Conservation (phyloP, 2,113 vertebrate genomes). For the Hystrix cristata region DNA sequence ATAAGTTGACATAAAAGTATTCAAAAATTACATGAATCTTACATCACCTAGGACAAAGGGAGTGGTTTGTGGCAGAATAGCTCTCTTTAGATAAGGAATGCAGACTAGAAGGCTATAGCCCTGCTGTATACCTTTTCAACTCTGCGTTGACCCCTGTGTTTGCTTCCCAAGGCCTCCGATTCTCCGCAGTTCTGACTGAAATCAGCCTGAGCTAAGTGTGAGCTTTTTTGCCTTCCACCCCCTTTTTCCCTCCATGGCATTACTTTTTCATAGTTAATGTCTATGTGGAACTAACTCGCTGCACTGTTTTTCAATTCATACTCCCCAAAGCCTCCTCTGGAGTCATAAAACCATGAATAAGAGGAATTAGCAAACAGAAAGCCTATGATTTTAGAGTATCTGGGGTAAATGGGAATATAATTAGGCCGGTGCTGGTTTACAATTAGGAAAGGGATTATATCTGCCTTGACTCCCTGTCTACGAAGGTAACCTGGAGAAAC, state of each 20-base stretch:
- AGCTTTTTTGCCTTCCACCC: background rate
- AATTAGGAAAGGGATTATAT: constrained; percentile 80
- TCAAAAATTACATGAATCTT: background rate
- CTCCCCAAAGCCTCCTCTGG: constrained; percentile 79
- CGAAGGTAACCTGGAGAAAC: constrained; percentile 73
- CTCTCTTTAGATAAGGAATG: background rate
- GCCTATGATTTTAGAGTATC: constrained; percentile 82
- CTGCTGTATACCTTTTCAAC: no score
- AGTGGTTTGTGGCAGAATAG: background rate
- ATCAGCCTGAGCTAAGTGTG: background rate
- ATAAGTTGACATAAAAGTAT: background rate
- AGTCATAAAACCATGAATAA: constrained; percentile 83
- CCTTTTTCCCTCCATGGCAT: background rate
- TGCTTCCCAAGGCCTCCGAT: background rate
- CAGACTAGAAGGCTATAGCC: background rate
- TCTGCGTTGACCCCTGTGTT: background rate
- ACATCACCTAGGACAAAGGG: background rate
- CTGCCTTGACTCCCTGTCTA: constrained; percentile 59
- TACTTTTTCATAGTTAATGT: constrained; percentile 79
- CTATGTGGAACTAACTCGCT: constrained; percentile 70
- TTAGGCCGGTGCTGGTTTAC: constrained; percentile 80
- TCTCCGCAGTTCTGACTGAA: background rate
- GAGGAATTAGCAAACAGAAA: constrained; percentile 84
- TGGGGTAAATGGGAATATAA: constrained; percentile 81
- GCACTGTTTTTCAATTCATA: constrained; percentile 68